A percentile compares a stretch with the other conserved stretches of the same genome.
Evolutionary conservation across 1,140 invertebrate species (phyloP).

Genomic region (Sarcophaga peregrina): DNA sequence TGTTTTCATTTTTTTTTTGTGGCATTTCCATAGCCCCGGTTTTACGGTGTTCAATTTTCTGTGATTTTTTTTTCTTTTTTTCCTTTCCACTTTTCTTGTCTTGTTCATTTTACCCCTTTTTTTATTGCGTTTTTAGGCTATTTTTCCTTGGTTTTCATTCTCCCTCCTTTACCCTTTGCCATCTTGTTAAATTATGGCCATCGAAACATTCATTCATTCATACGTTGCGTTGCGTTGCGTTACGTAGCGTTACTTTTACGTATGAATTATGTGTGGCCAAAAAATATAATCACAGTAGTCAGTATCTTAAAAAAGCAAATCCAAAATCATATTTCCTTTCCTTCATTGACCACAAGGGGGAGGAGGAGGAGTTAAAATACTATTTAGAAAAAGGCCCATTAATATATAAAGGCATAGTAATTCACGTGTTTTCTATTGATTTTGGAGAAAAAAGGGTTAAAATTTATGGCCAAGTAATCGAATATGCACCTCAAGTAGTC

Average conservation of each 20-base stretch:
- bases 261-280: slow-evolving; percentile 3
- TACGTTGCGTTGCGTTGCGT: neutral
- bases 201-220: slow-evolving; percentile 17
- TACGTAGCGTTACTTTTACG: neutral
- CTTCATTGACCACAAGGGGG: slow-evolving; percentile 46
- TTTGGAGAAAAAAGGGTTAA: too few species aligned
- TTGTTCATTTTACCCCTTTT: too few species aligned
- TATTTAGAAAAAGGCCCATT: too few species aligned
- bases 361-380: too few species aligned
- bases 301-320: slow-evolving; percentile 27
- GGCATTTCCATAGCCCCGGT: neutral
- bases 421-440: neutral
- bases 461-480: neutral
- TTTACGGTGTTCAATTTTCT: slow-evolving; percentile 9
- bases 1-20: slow-evolving; percentile 24
- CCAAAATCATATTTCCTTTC: slow-evolving; percentile 46
- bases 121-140: too few species aligned
- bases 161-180: neutral
- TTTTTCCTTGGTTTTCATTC: neutral
- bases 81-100: neutral
- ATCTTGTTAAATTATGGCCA: neutral
- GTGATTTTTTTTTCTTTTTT: neutral
- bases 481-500: too few species aligned
- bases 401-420: too few species aligned
- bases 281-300: neutral